Evolutionary conservation across 2,888 invertebrate genomes (phyloP).

Genomic region (Caenorhabditis becei): DNA sequence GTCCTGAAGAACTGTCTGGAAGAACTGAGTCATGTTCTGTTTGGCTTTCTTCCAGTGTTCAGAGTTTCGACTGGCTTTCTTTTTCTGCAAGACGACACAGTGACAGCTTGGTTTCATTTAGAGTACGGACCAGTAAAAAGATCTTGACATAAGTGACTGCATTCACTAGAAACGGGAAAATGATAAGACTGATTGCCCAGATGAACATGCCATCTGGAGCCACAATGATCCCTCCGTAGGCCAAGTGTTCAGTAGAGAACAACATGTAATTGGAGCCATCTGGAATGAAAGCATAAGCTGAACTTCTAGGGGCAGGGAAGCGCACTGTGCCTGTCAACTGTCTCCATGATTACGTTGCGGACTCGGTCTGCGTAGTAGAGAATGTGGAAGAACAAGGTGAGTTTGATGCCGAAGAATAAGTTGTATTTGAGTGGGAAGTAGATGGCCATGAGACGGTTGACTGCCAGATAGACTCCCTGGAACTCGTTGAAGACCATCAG

Average conservation of each 20-base stretch:
- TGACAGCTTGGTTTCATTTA: background rate
- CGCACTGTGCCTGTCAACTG: constrained; percentile 13
- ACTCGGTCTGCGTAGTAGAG: constrained; percentile 31
- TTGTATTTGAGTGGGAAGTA: constrained; percentile 15
- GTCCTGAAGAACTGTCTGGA: constrained; percentile 35
- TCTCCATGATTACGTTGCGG: constrained; percentile 26
- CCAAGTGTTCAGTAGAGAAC: constrained; percentile 11
- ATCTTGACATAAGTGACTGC: constrained; percentile 18
- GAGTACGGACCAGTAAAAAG: constrained; percentile 6
- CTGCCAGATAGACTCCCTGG: constrained; percentile 25
- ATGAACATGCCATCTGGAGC: constrained; percentile 26
- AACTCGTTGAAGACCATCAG: constrained; percentile 35
- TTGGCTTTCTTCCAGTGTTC: constrained; percentile 30
- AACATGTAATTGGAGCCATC: constrained; percentile 18
- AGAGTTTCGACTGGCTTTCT: constrained; percentile 11
- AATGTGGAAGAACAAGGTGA: constrained; percentile 19
- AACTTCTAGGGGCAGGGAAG: background rate
- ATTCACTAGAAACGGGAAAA: constrained; percentile 28
- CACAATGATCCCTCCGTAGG: constrained; percentile 8
- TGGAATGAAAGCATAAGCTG: background rate
- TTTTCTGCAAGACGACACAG: constrained; percentile 2
- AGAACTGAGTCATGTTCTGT: constrained; percentile 25
- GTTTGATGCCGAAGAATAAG: constrained; percentile 15
- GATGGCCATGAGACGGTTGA: constrained; percentile 32
- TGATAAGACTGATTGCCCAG: constrained; percentile 3